Evolutionary conservation across 1,140 invertebrate genomes (phyloP), one percentile per base, ranked within the genome.

Genomic region (Saccostrea echinata): DNA sequence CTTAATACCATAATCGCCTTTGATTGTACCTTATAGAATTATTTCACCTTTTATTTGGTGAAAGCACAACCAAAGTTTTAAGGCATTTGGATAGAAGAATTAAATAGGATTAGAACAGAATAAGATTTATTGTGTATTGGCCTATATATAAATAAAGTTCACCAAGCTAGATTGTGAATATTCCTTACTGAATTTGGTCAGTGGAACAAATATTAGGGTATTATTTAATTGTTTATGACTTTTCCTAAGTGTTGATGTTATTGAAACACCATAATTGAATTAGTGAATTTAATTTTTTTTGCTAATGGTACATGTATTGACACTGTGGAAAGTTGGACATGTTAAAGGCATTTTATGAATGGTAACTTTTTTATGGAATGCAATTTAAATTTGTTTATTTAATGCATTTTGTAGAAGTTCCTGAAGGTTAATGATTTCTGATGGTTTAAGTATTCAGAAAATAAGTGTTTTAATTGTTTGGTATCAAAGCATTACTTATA

Each of bases 281-380:
- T 76, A 27, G 55, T 61, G 18, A 43, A 3, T 43, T 43, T 61
- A 61, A 61, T 43, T 43, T 43, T 61, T 71, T 76, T 30, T 71
- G 68, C 13, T 76, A 76, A 76, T 76, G 68, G 27, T 76, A n/a
- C n/a, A n/a, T n/a, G n/a, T n/a, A 30, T 76, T 33, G 16, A 30
- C 30, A 33, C 33, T 76, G 12, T 61, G 9, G 12, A 12, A 76
- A 76, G 27, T 18, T 76, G 27, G 27, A 76, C 27, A 30, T 16
- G 27, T 12, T 33, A 12, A 76, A 16, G 68, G 6, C 24, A 30
- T 30, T 76, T 76, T 76, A 30, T 76, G 16, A 76, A 76, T 76
- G 12, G 68, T 76, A 76, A 30, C 11, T 16, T 76, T 76, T 76
- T 4, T 76, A 18, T 0, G 12, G 24, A 30, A 76, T 76, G 55